A percentile compares a stretch with the other conserved stretches of the same genome.
These are phyloP conservation scores for Zeugodacus cucurbitae DNA, from an alignment of 1,140 invertebrate species.

Conservation along the genomic window DNA sequence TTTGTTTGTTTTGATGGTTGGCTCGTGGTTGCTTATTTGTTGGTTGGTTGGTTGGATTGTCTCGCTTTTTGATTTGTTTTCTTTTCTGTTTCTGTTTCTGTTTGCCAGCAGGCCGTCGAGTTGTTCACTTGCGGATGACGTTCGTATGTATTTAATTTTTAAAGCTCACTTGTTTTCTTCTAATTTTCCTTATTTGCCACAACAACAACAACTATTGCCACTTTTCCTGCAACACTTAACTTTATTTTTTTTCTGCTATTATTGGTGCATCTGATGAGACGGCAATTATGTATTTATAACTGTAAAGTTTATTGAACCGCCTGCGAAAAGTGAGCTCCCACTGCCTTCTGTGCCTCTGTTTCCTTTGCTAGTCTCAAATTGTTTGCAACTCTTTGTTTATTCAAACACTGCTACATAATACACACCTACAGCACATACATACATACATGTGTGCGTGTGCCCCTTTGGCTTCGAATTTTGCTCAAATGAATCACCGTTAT, in stretches of 20 bases:
- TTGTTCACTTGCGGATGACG: not conserved
- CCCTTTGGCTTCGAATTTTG: not conserved
- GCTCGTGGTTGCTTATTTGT: not conserved
- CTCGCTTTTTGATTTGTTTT: not conserved
- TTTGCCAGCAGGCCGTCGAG: not conserved
- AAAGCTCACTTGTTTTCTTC: too few species aligned
- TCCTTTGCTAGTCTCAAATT: not conserved
- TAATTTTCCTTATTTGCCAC: not conserved
- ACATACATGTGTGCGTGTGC: not conserved
- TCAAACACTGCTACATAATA: not conserved
- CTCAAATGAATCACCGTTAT: not conserved
- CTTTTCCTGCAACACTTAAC: not conserved
- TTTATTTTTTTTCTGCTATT: not conserved
- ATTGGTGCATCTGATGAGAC: not conserved
- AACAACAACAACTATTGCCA: not conserved
- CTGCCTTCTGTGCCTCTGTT: not conserved
- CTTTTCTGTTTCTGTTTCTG: not conserved
- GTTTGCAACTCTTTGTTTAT: not conserved
- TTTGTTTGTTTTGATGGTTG: not conserved
- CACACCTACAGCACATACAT: not conserved
- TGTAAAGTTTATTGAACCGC: conserved; percentile 12
- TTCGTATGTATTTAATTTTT: not conserved
- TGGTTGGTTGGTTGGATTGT: not conserved
- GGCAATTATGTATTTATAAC: conserved; percentile 24
- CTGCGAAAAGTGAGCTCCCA: not conserved